Evolutionary conservation across 2,113 vertebrate species (phyloP).

Genomic region (Albula glossodonta): DNA sequence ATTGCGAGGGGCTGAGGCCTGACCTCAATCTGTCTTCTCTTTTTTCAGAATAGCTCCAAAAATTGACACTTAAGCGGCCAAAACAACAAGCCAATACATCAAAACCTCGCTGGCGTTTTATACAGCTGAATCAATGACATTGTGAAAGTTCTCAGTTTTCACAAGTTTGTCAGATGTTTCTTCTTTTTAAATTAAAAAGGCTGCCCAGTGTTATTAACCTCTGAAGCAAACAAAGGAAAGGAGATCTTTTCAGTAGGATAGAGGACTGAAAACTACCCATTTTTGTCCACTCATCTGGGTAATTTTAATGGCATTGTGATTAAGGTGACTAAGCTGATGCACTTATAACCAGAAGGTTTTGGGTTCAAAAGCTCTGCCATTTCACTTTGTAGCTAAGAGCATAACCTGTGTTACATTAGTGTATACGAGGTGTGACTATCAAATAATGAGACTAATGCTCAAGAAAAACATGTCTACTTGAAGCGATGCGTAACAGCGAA

Average conservation of each 20-base stretch:
- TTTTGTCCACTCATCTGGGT: background rate
- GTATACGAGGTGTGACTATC: too few species aligned
- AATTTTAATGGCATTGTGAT: too few species aligned
- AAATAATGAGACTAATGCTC: too few species aligned
- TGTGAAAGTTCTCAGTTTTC: background rate
- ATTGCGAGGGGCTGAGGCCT: background rate
- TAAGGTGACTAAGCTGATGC: background rate
- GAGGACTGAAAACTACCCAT: background rate
- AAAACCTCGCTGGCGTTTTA: conserved; percentile 1
- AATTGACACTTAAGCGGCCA: background rate
- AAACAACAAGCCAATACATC: conserved; percentile 13
- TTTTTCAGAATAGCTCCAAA: background rate
- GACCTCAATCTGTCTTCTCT: background rate
- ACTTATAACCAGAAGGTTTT: background rate
- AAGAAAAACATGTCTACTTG: too few species aligned
- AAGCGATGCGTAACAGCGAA: too few species aligned
- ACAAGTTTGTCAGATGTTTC: background rate
- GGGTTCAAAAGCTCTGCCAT: background rate
- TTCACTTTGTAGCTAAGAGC: too few species aligned
- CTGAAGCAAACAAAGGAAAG: background rate
- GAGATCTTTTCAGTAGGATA: background rate
- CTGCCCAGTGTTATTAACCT: too few species aligned
- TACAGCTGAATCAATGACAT: background rate
- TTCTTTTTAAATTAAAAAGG: conserved; percentile 13
- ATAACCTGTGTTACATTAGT: too few species aligned